Conservation (phyloP, 2,113 vertebrate genomes). For the Leucopternis melanops region DNA sequence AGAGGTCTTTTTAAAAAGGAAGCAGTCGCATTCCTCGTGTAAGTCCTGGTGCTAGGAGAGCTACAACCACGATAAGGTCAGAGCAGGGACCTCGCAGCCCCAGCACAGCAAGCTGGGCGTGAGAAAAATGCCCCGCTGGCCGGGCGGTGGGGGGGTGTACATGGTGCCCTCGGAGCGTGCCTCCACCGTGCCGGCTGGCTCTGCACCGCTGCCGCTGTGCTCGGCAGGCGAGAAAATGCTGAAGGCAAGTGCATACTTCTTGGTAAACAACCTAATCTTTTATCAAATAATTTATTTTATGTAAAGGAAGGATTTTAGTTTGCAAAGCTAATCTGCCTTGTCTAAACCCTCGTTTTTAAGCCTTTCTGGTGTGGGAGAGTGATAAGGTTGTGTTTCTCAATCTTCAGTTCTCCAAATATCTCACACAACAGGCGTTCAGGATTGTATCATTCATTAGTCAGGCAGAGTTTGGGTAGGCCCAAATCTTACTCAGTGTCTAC, state of each 20-base stretch:
- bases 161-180: background rate
- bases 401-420: background rate
- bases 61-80: fast-evolving
- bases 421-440: background rate
- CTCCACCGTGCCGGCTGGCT: fast-evolving
- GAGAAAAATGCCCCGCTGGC: fast-evolving
- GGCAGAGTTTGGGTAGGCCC: background rate
- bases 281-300: conserved; percentile 8
- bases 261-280: background rate
- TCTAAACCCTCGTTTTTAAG: background rate
- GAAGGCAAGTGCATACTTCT: background rate
- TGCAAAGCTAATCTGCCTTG: conserved; percentile 9
- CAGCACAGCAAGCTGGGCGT: fast-evolving
- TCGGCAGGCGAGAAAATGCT: fast-evolving
- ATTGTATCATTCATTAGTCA: background rate
- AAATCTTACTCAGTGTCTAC: background rate
- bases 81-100: background rate
- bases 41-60: background rate
- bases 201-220: fast-evolving
- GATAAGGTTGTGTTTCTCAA: background rate
- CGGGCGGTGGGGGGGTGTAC: background rate
- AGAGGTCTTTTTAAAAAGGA: background rate
- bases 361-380: background rate
- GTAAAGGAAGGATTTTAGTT: conserved; percentile 1
- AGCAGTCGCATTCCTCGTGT: fast-evolving